Base-by-base conservation (phyloP, 1,140 invertebrate genomes). In the Pogonomyrmex californicus region DNA sequence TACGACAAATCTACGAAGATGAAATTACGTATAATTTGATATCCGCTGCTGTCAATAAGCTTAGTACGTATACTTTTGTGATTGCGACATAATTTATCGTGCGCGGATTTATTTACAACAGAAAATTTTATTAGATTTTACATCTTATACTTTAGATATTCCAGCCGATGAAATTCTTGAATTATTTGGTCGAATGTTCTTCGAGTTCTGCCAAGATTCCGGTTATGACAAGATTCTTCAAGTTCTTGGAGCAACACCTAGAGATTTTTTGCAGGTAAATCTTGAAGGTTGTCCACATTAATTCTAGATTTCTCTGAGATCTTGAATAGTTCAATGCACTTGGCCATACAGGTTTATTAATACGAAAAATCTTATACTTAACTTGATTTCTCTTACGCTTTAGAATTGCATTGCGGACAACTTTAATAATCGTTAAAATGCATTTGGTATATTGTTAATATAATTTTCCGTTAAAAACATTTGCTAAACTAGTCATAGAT, bases 11-110 rank as follows among this genome's bases (percentile, higher is more conserved):
- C 87, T 99, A 99, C 93, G 98, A 99, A 87, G 99, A 99, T 94
- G 98, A 98, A 93, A 97, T 99, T 41, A 99, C 98, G 0, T 99
- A 99, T 94, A 98, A 99, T 94, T 96, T 99, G 76, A 98, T 99
- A 90, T 97, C 96, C 56, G 98, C 98, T 5, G 98, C 98, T 36
- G 98, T 98, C 54, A 97, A 98, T 95, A 97, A 99, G 87, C 96
- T 99, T 73, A 97, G 98, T 99, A 96, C 97, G 97, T 97, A 92
- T 68, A 41, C 17, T 14, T 56, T 41, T 33, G 0, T 36, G 30
- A 33, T 10, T 47, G 0, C 14, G 30, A 44, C 1, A 70, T 44
- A 68, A 68, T n/a, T 6, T 23, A 23, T 49, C 30, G 36, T 33
- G 7, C 14, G 9, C 14, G 9, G 9, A 17, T 2, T 71, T 44